Base-by-base conservation (phyloP, 2,888 invertebrate genomes). In the Galeruca laticollis region DNA sequence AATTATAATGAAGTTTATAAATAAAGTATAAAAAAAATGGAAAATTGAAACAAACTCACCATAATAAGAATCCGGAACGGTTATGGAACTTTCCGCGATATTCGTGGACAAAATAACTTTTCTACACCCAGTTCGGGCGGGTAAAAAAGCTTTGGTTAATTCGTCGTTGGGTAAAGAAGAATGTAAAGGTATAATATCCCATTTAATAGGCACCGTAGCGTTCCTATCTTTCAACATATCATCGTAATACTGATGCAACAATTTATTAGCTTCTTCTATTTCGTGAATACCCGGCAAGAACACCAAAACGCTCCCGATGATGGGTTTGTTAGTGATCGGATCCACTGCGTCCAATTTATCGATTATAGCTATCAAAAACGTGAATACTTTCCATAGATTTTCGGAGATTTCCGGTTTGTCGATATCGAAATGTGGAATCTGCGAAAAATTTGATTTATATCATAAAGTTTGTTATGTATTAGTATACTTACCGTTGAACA, bases 31-130 rank as follows among this genome's bases (percentile, higher is more conserved):
- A n/a, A n/a, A n/a, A n/a, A n/a, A 3, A 26, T 6, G 3, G 1
- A 35, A 59, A 33, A 35, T 5, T 2, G 15, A 51, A 67, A 72
- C 81, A 61, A 72, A 70, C 52, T 63, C 52, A 71, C 64, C 92
- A 85, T 94, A 96, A 85, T 91, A 92, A 18, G 96, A 91, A 83
- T 96, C 95, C 0, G 94, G 92, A 8, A 97, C 95, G 0, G 97
- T 97, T 76, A 97, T 93, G 60, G 96, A 96, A 84, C 95, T 96
- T 86, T 97, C 97, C 0, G 96, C 96, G 75, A 97, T 95, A 84
- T 97, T 97, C 8, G 97, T 97, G 0, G 96, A 91, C 47, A 97
- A 86, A 79, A 97, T 96, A 59, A 97, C 89, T 85, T 98, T 96
- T 70, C 97, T 89, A 73, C 87, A 84, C 2, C 91, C 91, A 1